Base-by-base conservation (phyloP, 2,888 invertebrate genomes). In the Acanthoscelides obtectus region DNA sequence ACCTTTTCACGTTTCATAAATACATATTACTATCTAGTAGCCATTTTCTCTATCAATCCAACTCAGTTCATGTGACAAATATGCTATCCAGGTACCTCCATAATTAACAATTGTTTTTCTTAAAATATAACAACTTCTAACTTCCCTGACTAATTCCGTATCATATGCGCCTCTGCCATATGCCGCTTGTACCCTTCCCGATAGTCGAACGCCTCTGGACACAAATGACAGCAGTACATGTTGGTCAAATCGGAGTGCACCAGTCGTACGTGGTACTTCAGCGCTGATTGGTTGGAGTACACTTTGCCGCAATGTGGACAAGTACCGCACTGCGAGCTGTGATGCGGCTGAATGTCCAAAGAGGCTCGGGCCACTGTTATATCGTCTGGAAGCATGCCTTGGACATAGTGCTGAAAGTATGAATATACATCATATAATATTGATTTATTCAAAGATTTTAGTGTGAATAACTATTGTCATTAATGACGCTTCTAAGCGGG, bases 271-370 rank as follows among this genome's bases (percentile, higher is more conserved):
- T 91, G 91, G 81, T 91, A 91, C 82, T 91, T 91, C 76, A 91
- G 86, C 65, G 91, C 90, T 0, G 91, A 91, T 83, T 91, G 91
- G 83, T 91, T 91, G 69, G 90, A 90, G 84, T 91, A 91, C 74
- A 89, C 88, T 87, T 90, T 90, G 20, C 90, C 90, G 77, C 91
- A 91, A 80, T 91, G 91, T 0, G 91, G 91, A 80, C 91, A 91
- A 76, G 89, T 90, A 0, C 90, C 90, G 77, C 90, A 90, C 74
- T 85, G 86, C 2, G 85, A 85, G 76, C 85, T 84, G 74, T 86
- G 85, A 75, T 85, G 84, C 0, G 83, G 82, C 67, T 80, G 83
- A 20, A 76, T 71, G 21, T 78, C 77, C 20, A 77, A 70, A 66
- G 72, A 70, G 27, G 75, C 76, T 5, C 45, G 76, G 19, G 76